Evolutionary conservation across 2,888 invertebrate species (phyloP).

Genomic region (Synergus japonicus): DNA sequence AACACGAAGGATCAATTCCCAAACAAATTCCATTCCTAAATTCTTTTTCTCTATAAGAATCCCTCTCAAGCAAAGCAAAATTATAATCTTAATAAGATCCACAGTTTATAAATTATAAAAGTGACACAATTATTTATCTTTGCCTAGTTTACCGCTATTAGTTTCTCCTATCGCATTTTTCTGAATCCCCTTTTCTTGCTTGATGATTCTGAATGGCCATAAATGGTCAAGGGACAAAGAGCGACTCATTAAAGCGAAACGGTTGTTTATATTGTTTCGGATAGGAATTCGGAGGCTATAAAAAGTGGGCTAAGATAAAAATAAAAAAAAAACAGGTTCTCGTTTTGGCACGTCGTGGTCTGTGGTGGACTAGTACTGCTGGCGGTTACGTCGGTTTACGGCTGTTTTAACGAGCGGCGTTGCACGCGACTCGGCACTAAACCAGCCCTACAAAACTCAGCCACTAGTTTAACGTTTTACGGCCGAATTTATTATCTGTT

Average conservation of each 20-base stretch:
- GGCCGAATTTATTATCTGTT: conserved; percentile 77
- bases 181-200: neutral
- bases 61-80: neutral
- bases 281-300: conserved; percentile 8
- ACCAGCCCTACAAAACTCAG: conserved; percentile 76
- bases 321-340: conserved; percentile 50
- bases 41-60: neutral
- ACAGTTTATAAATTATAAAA: no score
- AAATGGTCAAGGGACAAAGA: neutral
- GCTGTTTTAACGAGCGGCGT: conserved; percentile 76
- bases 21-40: neutral
- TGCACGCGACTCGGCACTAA: conserved; percentile 77
- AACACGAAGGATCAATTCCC: neutral
- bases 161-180: neutral
- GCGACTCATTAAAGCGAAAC: neutral
- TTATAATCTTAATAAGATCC: no score
- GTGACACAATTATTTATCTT: neutral
- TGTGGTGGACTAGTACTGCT: conserved; percentile 57
- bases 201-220: neutral
- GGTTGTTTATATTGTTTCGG: conserved; percentile 14
- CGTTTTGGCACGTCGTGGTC: conserved; percentile 56
- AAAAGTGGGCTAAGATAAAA: conserved; percentile 1
- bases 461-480: conserved; percentile 77
- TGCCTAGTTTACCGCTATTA: neutral
- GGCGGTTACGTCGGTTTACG: conserved; percentile 74